Evolutionary conservation across 1,140 invertebrate species (phyloP), one percentile per base, ranked within the genome.

Genomic region (Tetragnatha versicolor): DNA sequence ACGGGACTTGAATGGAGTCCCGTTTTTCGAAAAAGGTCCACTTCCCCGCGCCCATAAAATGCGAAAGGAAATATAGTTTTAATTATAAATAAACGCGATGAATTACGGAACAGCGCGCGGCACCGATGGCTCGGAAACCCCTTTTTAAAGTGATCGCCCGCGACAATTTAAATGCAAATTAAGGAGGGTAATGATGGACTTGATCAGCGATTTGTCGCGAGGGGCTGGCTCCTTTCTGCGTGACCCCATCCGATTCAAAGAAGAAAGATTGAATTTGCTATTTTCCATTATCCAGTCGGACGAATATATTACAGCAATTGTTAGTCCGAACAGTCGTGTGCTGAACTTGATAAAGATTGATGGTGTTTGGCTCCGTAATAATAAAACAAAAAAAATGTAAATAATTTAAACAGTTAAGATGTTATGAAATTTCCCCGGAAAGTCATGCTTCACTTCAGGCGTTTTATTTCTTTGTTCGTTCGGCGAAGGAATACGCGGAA

Each of bases 221-320:
- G 17, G 9, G 4, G 0, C 2, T 55, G 58, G 72, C 27, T 35
- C 53, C 27, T 75, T 75, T 75, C 39, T 22, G 58, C 14, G 47
- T 31, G 27, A 12, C 35, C 12, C 14, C 12, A 47, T 42, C 25
- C 17, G 37, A 35, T 63, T 45, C 29, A 63, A 75, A 75, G 72
- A 75, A 75, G 58, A 63, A 35, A 37, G 20, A 70, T 49, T 63
- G 69, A 63, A 63, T 61, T 75, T 37, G 37, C 29, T 75, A 20
- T 75, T 75, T 47, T 22, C 55, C 58, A 75, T 63, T 75, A 75
- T 75, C 39, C 58, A 75, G 35, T 75, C 37, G 72, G 31, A 63
- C 51, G 72, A 75, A 75, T 75, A 75, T 75, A 63, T 75, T 75
- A 63, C 72, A 75, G 58, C 35, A 31, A 63, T 75, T 75, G 55